Conservation (phyloP, 2,113 vertebrate species). For the Saimiri boliviensis region DNA sequence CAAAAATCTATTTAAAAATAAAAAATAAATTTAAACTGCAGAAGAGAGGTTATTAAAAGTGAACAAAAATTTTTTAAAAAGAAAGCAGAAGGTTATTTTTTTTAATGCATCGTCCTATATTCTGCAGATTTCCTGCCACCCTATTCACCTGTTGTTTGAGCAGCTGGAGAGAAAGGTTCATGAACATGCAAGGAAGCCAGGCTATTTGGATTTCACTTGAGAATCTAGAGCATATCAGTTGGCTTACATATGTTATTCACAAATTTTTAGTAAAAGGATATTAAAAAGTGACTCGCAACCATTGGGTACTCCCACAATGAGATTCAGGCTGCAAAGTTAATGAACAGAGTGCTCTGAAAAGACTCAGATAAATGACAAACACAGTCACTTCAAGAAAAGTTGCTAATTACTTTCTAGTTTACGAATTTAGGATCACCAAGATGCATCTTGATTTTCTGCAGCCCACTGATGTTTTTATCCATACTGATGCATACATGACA, state of each 20-base stretch:
- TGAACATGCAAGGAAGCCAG: neutral
- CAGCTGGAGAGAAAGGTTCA: slow-evolving; percentile 3
- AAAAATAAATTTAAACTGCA: too few species aligned
- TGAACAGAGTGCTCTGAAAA: neutral
- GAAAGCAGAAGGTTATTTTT: neutral
- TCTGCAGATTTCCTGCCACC: slow-evolving; percentile 14
- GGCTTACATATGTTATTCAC: neutral
- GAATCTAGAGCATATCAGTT: neutral
- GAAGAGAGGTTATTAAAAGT: too few species aligned
- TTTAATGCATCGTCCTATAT: neutral
- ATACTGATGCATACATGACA: neutral
- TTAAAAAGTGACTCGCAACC: neutral
- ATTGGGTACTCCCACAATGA: neutral
- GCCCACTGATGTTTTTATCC: neutral
- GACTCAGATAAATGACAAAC: neutral
- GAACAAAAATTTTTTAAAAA: neutral
- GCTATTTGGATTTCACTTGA: slow-evolving; percentile 30
- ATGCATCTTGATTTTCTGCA: neutral
- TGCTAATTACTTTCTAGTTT: neutral
- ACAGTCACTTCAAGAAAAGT: neutral
- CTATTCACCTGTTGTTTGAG: slow-evolving; percentile 46
- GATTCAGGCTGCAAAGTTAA: neutral
- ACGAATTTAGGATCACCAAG: neutral
- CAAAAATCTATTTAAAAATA: too few species aligned
- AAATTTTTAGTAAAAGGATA: slow-evolving; percentile 35